Evolutionary conservation across 2,888 invertebrate genomes (phyloP).

Genomic region (Andrena praecox): DNA sequence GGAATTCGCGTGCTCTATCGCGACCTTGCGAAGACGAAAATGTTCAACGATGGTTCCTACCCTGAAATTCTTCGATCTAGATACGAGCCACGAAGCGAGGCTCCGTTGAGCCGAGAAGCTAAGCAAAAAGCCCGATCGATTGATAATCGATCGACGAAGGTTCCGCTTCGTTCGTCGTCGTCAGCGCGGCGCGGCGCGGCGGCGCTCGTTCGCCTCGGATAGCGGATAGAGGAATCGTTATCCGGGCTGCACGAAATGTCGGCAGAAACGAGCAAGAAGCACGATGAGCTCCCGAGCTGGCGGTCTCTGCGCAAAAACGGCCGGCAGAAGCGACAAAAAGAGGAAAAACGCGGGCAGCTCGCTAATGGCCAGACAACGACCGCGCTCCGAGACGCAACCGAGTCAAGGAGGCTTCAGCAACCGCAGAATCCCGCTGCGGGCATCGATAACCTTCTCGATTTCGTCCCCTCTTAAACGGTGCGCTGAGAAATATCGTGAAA

Average conservation of each 20-base stretch:
- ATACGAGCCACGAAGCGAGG: no score
- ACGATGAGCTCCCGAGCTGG: slow-evolving; percentile 56
- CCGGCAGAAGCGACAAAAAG: slow-evolving; percentile 56
- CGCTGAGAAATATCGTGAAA: not conserved
- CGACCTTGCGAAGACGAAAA: not conserved
- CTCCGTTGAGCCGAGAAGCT: not conserved
- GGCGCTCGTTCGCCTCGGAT: not conserved
- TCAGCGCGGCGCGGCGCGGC: not conserved
- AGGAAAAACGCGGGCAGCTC: slow-evolving; percentile 59
- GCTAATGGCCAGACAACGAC: slow-evolving; percentile 78
- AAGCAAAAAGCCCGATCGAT: slow-evolving; percentile 7
- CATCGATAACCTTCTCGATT: not conserved
- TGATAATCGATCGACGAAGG: slow-evolving; percentile 8
- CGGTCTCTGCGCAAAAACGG: slow-evolving; percentile 52
- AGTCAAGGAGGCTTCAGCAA: slow-evolving; percentile 47
- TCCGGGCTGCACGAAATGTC: slow-evolving; percentile 39
- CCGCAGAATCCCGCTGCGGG: not conserved
- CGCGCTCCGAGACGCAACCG: slow-evolving; percentile 49
- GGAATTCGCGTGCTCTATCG: slow-evolving; percentile 41
- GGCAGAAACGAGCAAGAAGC: slow-evolving; percentile 56
- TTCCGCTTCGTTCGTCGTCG: not conserved
- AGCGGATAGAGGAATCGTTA: slow-evolving; percentile 53
- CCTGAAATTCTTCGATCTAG: no score
- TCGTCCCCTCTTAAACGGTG: not conserved
- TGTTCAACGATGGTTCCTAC: not conserved